Conservation (phyloP, 2,797 vertebrate species). For the Tenualosa thibaudeaui region DNA sequence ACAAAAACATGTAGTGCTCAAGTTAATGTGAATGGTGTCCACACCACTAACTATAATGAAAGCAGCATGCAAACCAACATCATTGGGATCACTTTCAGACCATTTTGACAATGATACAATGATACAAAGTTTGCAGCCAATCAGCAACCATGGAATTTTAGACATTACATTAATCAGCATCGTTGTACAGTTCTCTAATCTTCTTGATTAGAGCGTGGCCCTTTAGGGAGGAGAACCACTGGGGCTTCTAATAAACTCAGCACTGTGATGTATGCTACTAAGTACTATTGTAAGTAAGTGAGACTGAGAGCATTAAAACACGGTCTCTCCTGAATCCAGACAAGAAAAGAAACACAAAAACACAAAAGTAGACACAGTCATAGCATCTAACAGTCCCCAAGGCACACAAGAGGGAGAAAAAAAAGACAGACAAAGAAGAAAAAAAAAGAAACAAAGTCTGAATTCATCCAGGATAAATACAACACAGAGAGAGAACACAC, state of each 20-base stretch:
- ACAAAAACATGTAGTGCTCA: too few relatives aligned
- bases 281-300: neutral
- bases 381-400: neutral
- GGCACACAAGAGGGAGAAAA: neutral
- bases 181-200: too few relatives aligned
- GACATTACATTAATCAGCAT: too few relatives aligned
- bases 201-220: too few relatives aligned
- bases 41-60: too few relatives aligned
- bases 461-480: slow-evolving; percentile 41
- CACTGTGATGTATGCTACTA: neutral
- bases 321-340: neutral
- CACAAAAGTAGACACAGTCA: neutral
- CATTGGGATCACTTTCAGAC: too few relatives aligned
- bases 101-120: too few relatives aligned
- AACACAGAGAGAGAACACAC: slow-evolving; percentile 44
- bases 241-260: neutral
- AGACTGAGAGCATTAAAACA: neutral
- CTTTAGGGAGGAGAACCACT: neutral
- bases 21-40: too few relatives aligned
- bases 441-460: neutral
- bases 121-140: too few relatives aligned
- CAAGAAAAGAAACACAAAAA: neutral
- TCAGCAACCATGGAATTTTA: too few relatives aligned
- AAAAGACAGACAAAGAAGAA: neutral
- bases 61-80: too few relatives aligned